Evolutionary conservation across 1,140 invertebrate genomes (phyloP).

Genomic region (Drosophila mauritiana): DNA sequence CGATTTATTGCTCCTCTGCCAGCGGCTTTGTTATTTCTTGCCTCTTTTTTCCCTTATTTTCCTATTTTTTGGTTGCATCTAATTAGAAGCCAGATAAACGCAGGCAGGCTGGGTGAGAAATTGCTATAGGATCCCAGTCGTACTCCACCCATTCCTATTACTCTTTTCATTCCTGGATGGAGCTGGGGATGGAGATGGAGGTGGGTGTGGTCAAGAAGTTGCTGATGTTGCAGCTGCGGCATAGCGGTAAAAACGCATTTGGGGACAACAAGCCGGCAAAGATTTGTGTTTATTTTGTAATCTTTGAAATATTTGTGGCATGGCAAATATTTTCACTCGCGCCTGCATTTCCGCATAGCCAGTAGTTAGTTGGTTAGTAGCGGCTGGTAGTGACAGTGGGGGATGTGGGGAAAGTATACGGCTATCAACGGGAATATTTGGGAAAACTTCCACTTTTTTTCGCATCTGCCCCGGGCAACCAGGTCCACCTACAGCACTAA

Average conservation of each 20-base stretch:
- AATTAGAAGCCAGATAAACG: slow-evolving; percentile 53
- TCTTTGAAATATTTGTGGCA: slow-evolving; percentile 82
- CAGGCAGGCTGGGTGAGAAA: slow-evolving; percentile 44
- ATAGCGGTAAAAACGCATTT: slow-evolving; percentile 67
- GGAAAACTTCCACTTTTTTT: slow-evolving; percentile 74
- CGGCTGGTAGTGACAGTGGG: not conserved
- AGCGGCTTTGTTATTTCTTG: slow-evolving; percentile 20
- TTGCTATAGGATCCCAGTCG: slow-evolving; percentile 4
- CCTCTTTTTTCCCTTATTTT: not conserved
- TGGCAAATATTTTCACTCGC: slow-evolving; percentile 75
- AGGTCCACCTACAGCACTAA: slow-evolving; percentile 75
- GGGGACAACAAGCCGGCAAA: slow-evolving; percentile 47
- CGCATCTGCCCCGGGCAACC: slow-evolving; percentile 40
- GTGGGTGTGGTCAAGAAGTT: slow-evolving; percentile 53
- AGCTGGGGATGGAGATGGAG: not conserved
- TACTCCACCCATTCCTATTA: slow-evolving; percentile 2
- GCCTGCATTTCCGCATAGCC: slow-evolving; percentile 64
- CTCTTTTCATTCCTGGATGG: not conserved
- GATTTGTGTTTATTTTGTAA: slow-evolving; percentile 82
- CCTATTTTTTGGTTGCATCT: slow-evolving; percentile 31
- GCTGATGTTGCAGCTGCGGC: slow-evolving; percentile 46
- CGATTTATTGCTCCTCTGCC: slow-evolving; percentile 69
- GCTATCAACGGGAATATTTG: slow-evolving; percentile 57
- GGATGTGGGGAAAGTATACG: slow-evolving; percentile 1
- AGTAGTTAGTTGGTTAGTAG: not conserved